Evolutionary conservation across 37 sponge, comb jelly and placozoan genomes (phyloP).

Genomic region (Diacarnus erythraeanus): DNA sequence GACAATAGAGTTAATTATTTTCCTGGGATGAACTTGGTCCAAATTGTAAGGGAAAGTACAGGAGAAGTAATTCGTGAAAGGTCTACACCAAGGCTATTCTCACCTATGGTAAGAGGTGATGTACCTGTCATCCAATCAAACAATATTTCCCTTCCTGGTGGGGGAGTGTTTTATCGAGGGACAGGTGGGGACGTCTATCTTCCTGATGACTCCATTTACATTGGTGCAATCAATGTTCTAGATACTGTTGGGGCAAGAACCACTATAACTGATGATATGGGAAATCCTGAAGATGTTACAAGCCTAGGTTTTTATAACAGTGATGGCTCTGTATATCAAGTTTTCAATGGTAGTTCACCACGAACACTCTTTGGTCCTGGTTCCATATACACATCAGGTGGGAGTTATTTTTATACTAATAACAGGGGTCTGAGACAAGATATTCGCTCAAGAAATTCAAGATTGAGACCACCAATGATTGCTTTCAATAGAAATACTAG

Average conservation of each 20-base stretch:
- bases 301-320: not conserved
- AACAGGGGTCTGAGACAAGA: not conserved
- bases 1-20: not conserved
- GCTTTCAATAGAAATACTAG: not conserved
- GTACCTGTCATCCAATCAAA: not conserved
- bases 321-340: not conserved
- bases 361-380: constrained; percentile 3
- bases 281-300: not conserved
- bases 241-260: not conserved
- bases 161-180: not conserved
- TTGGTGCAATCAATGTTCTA: not conserved
- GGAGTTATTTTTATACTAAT: not conserved
- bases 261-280: not conserved
- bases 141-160: not conserved
- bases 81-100: no score
- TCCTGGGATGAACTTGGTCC: not conserved
- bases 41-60: no score
- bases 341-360: not conserved
- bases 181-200: not conserved
- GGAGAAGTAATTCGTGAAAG: no score
- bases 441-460: no score
- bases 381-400: not conserved
- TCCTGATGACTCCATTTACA: not conserved
- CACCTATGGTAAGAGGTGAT: no score
- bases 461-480: not conserved